These are phyloP conservation scores for Dolichopus griseipennis DNA, from an alignment of 2,888 invertebrate species.

Conservation along the genomic window DNA sequence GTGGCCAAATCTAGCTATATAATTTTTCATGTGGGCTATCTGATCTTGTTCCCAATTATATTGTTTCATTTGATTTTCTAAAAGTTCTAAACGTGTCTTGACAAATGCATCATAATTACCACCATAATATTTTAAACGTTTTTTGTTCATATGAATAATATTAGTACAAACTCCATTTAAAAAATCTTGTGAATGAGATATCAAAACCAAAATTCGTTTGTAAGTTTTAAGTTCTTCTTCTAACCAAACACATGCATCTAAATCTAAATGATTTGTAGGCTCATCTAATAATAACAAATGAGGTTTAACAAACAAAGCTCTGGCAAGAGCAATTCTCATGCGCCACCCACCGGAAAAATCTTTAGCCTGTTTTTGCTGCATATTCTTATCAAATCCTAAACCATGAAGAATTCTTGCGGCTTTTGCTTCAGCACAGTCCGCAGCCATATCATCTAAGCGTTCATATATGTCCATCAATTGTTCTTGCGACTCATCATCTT, in stretches of 20 bases:
- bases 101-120: conserved; percentile 97
- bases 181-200: conserved; percentile 99
- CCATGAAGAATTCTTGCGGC: conserved; percentile 94
- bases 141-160: conserved; percentile 90
- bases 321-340: conserved; percentile 95
- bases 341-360: conserved; percentile 95
- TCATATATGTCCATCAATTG: conserved; percentile 97
- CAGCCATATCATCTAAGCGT: conserved; percentile 90
- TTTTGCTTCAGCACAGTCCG: conserved; percentile 88
- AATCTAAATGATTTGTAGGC: conserved; percentile 97
- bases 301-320: conserved; percentile 95
- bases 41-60: conserved; percentile 99
- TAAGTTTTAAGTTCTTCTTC: conserved; percentile 96
- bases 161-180: conserved; percentile 95
- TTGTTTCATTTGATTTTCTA: conserved; percentile 98
- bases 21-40: conserved; percentile 99
- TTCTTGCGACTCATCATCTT: conserved; percentile 89
- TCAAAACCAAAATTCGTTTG: conserved; percentile 91
- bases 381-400: conserved; percentile 82
- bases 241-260: conserved; percentile 99
- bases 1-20: conserved; percentile 98
- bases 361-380: conserved; percentile 80
- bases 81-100: conserved; percentile 82
- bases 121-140: conserved; percentile 87
- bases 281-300: conserved; percentile 93